Base-by-base conservation (phyloP, 2,888 invertebrate species). In the Tridacna gigas region DNA sequence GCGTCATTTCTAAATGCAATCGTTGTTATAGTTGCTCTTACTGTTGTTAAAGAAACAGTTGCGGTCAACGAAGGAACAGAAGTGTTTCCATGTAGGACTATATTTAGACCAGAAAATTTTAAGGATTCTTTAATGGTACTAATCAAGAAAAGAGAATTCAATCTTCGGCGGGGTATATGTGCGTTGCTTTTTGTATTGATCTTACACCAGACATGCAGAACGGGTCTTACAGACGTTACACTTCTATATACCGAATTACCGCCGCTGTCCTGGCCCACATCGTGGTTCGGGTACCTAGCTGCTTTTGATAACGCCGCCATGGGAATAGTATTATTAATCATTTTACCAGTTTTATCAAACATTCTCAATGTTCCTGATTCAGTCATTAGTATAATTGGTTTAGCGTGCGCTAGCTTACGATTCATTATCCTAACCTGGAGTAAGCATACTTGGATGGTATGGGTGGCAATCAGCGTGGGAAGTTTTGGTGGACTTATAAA, bases 281-380 rank as follows among this genome's bases (percentile, higher is more conserved):
- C 93, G 13, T 90, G 91, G 89, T 94, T 94, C 82, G 94, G 94
- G 15, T 94, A 93, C 82, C 88, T 94, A 9, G 87, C 94, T n/a
- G 93, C 94, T 7, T 83, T 90, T 2, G 94, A 94, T 84, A 94
- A 94, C 83, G 93, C 93, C 15, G 91, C 91, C 7, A 92, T 94
- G 90, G 94, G 93, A 1, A 60, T 94, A 15, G 90, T 91, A 12
- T 85, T 93, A 25, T 86, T 94, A 28, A 77, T 93, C 20, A 80
- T 94, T 15, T 86, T 94, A 47, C 94, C 94, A 1, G 79, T 94
- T 15, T 74, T 94, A 37, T 90, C 93, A 37, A 88, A 88, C n/a
- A 84, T 89, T 67, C 74, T 92, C 18, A 90, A 90, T 65, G 80
- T 91, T 5, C 77, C 89, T 11, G 94, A 94, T 83, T 84, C 90